Percentiles rank a stretch among this genome's conserved stretches.
Conservation (phyloP, 2,797 vertebrate species). For the Odontamblyopus lacepedii region DNA sequence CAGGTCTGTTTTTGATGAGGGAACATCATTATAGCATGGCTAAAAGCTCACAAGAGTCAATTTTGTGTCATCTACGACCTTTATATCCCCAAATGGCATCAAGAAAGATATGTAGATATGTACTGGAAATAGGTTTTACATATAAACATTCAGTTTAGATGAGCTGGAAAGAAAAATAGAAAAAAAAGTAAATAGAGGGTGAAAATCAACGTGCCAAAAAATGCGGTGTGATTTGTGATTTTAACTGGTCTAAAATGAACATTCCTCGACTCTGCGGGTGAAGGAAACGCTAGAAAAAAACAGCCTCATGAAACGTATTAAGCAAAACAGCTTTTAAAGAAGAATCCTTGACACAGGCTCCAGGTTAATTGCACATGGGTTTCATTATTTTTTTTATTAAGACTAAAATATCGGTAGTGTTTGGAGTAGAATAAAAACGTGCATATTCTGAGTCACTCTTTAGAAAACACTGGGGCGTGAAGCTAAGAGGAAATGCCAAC, state of each 20-base stretch:
- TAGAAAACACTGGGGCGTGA: slow-evolving; percentile 6
- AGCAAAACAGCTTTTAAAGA: not conserved
- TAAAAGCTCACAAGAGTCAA: too few species aligned
- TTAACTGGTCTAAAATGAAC: not conserved
- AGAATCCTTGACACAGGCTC: not conserved
- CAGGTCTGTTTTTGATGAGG: too few species aligned
- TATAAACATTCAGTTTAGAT: too few species aligned
- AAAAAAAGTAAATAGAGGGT: too few species aligned
- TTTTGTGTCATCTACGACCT: too few species aligned
- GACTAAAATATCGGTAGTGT: not conserved
- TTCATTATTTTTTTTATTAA: slow-evolving; percentile 3
- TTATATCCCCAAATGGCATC: too few species aligned
- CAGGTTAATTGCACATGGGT: slow-evolving; percentile 9
- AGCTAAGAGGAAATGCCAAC: not conserved
- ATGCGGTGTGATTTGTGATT: not conserved
- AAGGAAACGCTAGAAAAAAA: not conserved
- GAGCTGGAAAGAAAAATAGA: too few species aligned
- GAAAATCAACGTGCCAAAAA: too few species aligned
- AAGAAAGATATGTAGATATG: too few species aligned
- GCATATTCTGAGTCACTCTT: slow-evolving; percentile 6
- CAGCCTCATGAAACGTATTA: not conserved
- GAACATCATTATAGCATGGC: too few species aligned
- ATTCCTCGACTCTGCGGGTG: not conserved
- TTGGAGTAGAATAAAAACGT: not conserved
- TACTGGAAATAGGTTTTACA: too few species aligned